These are phyloP conservation scores for Drosophila willistoni DNA, from an alignment of 1,140 invertebrate genomes.

Conservation along the genomic window DNA sequence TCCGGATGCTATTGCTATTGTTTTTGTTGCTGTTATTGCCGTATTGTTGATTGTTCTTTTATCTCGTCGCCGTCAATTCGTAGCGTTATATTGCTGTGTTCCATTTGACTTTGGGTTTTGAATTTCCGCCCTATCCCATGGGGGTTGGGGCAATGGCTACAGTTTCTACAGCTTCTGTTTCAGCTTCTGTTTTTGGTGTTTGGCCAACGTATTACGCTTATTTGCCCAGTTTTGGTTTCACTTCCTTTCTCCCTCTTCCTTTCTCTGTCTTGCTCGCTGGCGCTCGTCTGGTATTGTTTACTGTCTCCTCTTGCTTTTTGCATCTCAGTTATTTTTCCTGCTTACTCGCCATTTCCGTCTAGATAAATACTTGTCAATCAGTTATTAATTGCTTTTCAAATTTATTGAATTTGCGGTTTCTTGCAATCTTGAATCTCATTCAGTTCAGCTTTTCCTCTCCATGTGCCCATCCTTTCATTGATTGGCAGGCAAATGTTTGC, in stretches of 20 bases:
- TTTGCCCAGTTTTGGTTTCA: slow-evolving; percentile 58
- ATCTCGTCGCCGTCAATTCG: slow-evolving; percentile 80
- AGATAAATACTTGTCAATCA: slow-evolving; percentile 81
- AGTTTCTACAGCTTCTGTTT: slow-evolving; percentile 29
- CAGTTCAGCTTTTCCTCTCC: slow-evolving; percentile 21
- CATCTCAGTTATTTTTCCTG: slow-evolving; percentile 39
- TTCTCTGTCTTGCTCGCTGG: background rate
- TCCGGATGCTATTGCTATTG: slow-evolving; percentile 27
- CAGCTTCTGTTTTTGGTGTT: slow-evolving; percentile 41
- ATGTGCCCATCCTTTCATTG: slow-evolving; percentile 16
- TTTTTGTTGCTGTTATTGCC: slow-evolving; percentile 49
- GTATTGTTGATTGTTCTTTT: slow-evolving; percentile 81
- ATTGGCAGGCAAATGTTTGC: slow-evolving; percentile 52
- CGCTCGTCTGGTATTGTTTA: slow-evolving; percentile 4
- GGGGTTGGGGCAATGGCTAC: slow-evolving; percentile 29
- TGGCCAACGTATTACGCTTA: slow-evolving; percentile 61
- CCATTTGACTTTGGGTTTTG: slow-evolving; percentile 79
- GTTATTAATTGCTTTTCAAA: slow-evolving; percentile 82
- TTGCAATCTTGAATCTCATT: slow-evolving; percentile 43
- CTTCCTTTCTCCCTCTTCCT: slow-evolving; percentile 15
- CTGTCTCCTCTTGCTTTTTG: slow-evolving; percentile 35
- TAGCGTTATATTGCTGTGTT: slow-evolving; percentile 77
- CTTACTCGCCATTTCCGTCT: slow-evolving; percentile 51
- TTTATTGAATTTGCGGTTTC: slow-evolving; percentile 77
- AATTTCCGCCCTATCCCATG: slow-evolving; percentile 65